Conservation (phyloP, 2,797 vertebrate species). For the Lithobates sylvaticus region DNA sequence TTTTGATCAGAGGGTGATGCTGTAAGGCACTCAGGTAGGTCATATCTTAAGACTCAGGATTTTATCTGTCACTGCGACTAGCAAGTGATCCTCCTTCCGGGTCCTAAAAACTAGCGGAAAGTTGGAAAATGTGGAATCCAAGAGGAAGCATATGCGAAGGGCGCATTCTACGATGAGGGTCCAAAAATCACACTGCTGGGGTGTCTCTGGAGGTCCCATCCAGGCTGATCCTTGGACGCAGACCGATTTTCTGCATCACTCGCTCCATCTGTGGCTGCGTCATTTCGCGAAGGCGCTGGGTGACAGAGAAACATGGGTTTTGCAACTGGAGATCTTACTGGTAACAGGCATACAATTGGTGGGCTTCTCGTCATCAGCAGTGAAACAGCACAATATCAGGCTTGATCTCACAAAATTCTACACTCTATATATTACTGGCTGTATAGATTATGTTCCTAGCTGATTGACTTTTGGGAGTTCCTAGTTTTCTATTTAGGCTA, state of each 20-base stretch:
- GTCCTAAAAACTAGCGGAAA: background rate
- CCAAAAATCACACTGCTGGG: background rate
- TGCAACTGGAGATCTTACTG: no score
- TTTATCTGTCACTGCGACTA: background rate
- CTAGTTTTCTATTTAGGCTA: no score
- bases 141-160: background rate
- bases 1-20: background rate
- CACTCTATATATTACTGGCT: no score
- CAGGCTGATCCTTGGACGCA: constrained; percentile 67
- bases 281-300: constrained; percentile 86
- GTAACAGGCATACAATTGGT: no score
- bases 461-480: no score
- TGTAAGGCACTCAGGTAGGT: constrained; percentile 27
- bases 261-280: constrained; percentile 75
- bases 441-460: no score
- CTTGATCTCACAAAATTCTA: no score
- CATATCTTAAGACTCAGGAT: background rate
- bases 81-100: background rate
- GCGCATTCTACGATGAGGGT: background rate
- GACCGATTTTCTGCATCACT: constrained; percentile 73
- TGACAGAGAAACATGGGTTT: constrained; percentile 35
- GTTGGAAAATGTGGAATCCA: background rate
- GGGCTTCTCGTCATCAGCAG: no score
- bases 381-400: no score
- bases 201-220: constrained; percentile 2